Percentiles rank a stretch among this genome's conserved stretches.
phyloP scores from a whole-genome alignment of 1,140 invertebrate species.

The Andricus grossulariae region DNA sequence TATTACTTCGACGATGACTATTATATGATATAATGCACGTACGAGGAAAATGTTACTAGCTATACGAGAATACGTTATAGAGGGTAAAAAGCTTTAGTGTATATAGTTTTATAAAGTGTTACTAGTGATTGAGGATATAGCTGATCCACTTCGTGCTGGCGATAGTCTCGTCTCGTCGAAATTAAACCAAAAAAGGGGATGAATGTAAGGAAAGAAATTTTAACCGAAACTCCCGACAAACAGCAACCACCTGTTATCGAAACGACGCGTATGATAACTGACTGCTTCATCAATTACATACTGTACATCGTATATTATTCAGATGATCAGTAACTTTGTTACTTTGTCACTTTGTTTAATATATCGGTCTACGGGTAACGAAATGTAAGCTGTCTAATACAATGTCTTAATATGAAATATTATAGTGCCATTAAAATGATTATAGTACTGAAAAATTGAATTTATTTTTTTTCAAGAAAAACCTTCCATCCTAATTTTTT shows the following conservation, averaged over 20 bases:
- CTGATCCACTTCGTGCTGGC: conserved; percentile 59
- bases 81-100: conserved; percentile 72
- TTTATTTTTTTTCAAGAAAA: not conserved
- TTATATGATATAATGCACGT: conserved; percentile 38
- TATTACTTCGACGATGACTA: conserved; percentile 57
- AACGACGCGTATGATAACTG: conserved; percentile 58
- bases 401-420: conserved; percentile 72
- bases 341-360: conserved; percentile 60
- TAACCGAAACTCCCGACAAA: conserved; percentile 34
- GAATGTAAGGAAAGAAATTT: conserved; percentile 45
- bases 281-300: conserved; percentile 64
- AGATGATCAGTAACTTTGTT: conserved; percentile 31
- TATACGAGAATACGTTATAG: conserved; percentile 65
- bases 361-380: conserved; percentile 63
- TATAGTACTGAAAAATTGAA: conserved; percentile 52
- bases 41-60: conserved; percentile 61
- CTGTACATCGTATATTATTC: conserved; percentile 63
- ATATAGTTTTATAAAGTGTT: conserved; percentile 76
- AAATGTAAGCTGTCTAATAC: conserved; percentile 72
- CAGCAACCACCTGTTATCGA: conserved; percentile 52
- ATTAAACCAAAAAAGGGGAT: conserved; percentile 40
- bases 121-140: conserved; percentile 64
- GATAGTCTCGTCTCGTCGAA: conserved; percentile 50
- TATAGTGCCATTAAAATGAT: conserved; percentile 71
- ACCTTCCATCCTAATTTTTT: not conserved